These are phyloP conservation scores for Acromyrmex heyeri DNA, from an alignment of 1,140 invertebrate genomes.

Conservation along the genomic window DNA sequence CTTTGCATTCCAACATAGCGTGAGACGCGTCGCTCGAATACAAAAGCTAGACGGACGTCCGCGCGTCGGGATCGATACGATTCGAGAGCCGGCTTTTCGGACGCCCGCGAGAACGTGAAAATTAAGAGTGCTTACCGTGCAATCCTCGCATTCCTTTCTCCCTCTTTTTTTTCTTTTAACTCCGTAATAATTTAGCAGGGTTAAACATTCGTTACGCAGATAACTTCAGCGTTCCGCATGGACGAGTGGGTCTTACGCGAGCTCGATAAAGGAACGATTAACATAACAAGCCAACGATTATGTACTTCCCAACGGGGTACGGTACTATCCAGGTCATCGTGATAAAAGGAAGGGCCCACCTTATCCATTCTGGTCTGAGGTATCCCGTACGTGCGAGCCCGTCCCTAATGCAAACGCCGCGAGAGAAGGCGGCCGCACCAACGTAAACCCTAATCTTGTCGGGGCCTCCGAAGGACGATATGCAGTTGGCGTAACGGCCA, in stretches of 20 bases:
- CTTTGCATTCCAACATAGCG: conserved; percentile 58
- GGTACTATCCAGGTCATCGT: conserved; percentile 79
- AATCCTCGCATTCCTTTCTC: background rate
- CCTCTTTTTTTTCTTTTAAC: background rate
- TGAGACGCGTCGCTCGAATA: conserved; percentile 40
- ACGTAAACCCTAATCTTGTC: conserved; percentile 61
- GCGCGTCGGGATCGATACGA: conserved; percentile 40
- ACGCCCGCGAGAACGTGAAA: conserved; percentile 29
- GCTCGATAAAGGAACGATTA: conserved; percentile 80
- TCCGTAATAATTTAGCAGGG: conserved; percentile 25
- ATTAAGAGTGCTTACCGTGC: conserved; percentile 50
- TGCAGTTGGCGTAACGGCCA: conserved; percentile 38
- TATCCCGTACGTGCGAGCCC: conserved; percentile 52
- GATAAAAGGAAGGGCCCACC: conserved; percentile 73
- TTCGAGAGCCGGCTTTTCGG: conserved; percentile 7
- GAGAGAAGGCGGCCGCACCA: conserved; percentile 23
- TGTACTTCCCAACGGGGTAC: conserved; percentile 73
- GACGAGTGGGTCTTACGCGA: background rate
- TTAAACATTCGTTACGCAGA: conserved; percentile 22
- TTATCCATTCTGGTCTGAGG: conserved; percentile 8
- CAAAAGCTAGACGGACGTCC: conserved; percentile 34
- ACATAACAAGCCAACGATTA: conserved; percentile 79
- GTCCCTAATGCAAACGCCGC: conserved; percentile 32
- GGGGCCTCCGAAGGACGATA: conserved; percentile 17
- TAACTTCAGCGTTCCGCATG: background rate